Evolutionary conservation across 2,113 vertebrate species (phyloP).

Genomic region (Neolamprologus sp.): DNA sequence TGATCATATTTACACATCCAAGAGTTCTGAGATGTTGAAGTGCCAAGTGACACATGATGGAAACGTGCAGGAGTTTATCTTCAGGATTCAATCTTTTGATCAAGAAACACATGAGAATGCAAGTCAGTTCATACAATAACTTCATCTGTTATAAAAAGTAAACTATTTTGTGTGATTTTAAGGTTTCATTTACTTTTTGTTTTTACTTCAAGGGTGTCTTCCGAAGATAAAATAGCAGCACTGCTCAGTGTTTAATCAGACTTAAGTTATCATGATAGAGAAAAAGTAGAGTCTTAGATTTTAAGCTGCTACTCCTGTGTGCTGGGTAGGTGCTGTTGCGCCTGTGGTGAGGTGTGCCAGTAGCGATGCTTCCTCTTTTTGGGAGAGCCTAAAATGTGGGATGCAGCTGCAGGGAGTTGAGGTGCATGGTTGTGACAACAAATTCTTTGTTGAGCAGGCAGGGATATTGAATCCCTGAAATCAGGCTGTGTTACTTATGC

Average conservation of each 20-base stretch:
- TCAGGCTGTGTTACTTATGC: not conserved
- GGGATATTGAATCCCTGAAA: not conserved
- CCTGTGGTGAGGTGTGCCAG: not conserved
- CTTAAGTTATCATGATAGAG: not conserved
- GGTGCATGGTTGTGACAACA: not conserved
- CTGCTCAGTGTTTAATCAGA: not conserved
- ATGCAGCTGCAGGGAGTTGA: not conserved
- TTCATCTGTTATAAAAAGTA: too few species aligned
- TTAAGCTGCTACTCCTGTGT: not conserved
- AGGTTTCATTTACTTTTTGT: not conserved
- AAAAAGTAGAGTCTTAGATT: not conserved
- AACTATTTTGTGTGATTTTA: not conserved
- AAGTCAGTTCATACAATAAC: too few species aligned
- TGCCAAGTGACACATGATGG: not conserved
- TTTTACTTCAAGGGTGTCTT: rapidly evolving
- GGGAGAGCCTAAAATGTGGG: not conserved
- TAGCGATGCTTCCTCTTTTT: not conserved
- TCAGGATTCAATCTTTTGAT: not conserved
- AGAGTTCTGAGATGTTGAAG: not conserved
- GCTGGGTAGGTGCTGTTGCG: not conserved
- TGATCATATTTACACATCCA: not conserved
- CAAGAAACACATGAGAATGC: rapidly evolving
- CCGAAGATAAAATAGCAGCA: not conserved
- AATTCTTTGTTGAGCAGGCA: not conserved
- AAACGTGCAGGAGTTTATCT: rapidly evolving